Evolutionary conservation across 2,797 vertebrate genomes (phyloP).

Genomic region (Diplodus puntazzo): DNA sequence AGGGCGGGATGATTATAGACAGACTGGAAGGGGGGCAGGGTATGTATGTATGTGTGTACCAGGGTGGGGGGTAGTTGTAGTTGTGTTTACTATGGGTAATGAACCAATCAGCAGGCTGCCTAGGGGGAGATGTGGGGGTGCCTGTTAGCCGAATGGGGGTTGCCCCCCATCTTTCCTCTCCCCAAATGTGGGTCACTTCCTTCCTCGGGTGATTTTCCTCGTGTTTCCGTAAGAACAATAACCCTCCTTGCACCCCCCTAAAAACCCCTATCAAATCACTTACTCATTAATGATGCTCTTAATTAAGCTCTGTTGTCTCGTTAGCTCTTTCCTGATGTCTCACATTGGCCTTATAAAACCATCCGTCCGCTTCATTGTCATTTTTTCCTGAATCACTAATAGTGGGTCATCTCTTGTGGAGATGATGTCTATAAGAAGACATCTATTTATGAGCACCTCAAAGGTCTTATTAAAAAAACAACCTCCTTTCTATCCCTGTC

Average conservation of each 20-base stretch:
- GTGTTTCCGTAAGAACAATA: slow-evolving; percentile 44
- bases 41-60: slow-evolving; percentile 14
- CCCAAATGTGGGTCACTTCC: slow-evolving; percentile 79
- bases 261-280: slow-evolving; percentile 55
- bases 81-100: slow-evolving; percentile 73
- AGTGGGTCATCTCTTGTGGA: slow-evolving; percentile 39
- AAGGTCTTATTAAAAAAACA: slow-evolving; percentile 38
- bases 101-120: slow-evolving; percentile 74
- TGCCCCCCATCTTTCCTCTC: slow-evolving; percentile 49
- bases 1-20: slow-evolving; percentile 45
- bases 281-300: slow-evolving; percentile 65
- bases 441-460: slow-evolving; percentile 50
- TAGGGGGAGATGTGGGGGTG: slow-evolving; percentile 61
- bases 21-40: slow-evolving; percentile 52
- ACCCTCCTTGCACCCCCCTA: slow-evolving; percentile 31
- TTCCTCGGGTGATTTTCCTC: slow-evolving; percentile 72
- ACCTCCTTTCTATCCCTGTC: neutral
- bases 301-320: slow-evolving; percentile 63
- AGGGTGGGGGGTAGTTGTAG: slow-evolving; percentile 46
- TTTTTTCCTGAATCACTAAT: slow-evolving; percentile 38
- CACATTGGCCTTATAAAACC: neutral
- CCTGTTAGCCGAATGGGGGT: slow-evolving; percentile 45
- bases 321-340: slow-evolving; percentile 54
- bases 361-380: slow-evolving; percentile 13
- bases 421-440: slow-evolving; percentile 32